Evolutionary conservation across 2,113 vertebrate species (phyloP), one percentile per base, ranked within the genome.

Genomic region (Dicaeum eximium): DNA sequence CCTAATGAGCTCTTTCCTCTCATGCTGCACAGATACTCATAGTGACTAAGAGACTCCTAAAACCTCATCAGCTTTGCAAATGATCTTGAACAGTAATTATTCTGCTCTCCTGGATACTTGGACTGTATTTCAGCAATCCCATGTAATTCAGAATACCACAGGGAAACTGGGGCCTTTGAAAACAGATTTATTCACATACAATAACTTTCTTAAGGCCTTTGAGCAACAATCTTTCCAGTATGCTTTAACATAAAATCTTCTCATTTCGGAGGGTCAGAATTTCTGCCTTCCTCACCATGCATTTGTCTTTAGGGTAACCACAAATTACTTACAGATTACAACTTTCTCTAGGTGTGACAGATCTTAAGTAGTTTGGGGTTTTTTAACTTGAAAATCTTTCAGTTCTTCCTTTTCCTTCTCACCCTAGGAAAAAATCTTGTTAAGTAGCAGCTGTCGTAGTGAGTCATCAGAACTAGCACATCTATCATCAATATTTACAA

Each of bases 181-280:
- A 69, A 60, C 3, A 67, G 3, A 27, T 60, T 67, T 37, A 27
- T 37, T 44, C 31, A 44, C 11, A 18, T 19, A 44, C 5, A 58
- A 7, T 27, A 44, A 19, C 5, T 33, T 37, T 19, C 5, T 60
- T 33, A 58, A 15, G 10, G 23, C 0, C 4, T 45, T 77, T 45
- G 33, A 45, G 23, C 10, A 24, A 16, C 18, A 33, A 7, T 33
- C 12, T 61, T 78, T 69, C 72, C 19, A 24, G 22, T 28, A 19
- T 10, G 22, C 11, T n/a, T 69, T 20, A 53, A 53, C 23, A 45
- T 33, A 21, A 78, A 78, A n/a, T n/a, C 9, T 45, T 33, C 48
- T 60, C 6, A 3, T 61, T 44, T 67, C 0, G 0, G 3, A 27
- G 5, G 15, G 18, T 33, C 22, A 23, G 10, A 51, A 44, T 77